phyloP scores from a whole-genome alignment of 2,888 invertebrate species.

The Cyclophora punctaria region DNA sequence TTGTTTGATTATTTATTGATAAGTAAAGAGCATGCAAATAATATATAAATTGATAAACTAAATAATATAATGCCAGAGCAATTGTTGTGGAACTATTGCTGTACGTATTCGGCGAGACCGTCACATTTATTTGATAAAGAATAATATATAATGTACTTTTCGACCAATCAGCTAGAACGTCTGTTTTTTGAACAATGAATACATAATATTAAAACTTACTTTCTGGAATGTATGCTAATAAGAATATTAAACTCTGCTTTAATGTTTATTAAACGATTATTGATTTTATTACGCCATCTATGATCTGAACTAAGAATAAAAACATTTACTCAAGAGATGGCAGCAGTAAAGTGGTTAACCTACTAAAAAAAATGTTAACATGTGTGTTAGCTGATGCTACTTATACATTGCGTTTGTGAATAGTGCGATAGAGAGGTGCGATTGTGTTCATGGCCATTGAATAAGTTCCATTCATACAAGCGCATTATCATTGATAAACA shows the following conservation, averaged over 20 bases:
- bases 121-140: no score
- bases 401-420: background rate
- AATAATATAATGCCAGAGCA: no score
- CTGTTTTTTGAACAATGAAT: no score
- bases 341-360: constrained; percentile 9
- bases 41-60: no score
- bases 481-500: constrained; percentile 12
- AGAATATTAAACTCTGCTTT: no score
- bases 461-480: constrained; percentile 9
- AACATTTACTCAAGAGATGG: constrained; percentile 21
- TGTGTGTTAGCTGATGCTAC: constrained; percentile 20
- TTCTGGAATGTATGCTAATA: no score
- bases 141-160: no score
- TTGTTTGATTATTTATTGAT: constrained; percentile 1
- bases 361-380: constrained; percentile 14
- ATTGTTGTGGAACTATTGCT: no score
- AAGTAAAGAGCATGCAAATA: no score
- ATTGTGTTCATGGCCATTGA: constrained; percentile 7
- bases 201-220: no score
- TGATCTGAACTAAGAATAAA: constrained; percentile 5
- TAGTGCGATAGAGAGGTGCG: constrained; percentile 42
- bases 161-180: no score
- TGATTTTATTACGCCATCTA: constrained; percentile 39
- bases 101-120: no score
- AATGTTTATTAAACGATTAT: constrained; percentile 5